Conservation (phyloP, 2,888 invertebrate genomes). For the Allophyes oxyacanthae region DNA sequence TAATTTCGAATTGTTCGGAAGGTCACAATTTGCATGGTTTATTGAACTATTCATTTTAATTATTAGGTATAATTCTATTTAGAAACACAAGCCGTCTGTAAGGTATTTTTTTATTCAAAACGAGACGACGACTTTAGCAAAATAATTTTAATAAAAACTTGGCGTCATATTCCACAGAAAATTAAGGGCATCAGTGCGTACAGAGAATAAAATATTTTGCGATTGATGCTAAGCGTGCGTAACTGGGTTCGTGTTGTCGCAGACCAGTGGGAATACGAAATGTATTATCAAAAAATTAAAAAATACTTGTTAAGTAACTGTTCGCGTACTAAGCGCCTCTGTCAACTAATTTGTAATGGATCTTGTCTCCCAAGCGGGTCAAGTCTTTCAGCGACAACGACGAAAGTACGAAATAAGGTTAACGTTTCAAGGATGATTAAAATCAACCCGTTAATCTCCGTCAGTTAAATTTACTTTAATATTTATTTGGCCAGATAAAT, state of each 20-base stretch:
- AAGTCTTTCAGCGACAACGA: conserved; percentile 3
- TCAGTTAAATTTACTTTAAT: conserved; percentile 2
- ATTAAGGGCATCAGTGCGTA: conserved; percentile 15
- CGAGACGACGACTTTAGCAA: not conserved
- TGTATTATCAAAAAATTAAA: conserved; percentile 9
- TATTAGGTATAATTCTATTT: conserved; percentile 12
- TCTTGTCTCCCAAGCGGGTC: not conserved
- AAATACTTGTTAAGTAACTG: not conserved
- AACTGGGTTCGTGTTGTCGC: conserved; percentile 24
- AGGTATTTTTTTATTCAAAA: no score
- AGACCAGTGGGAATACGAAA: conserved; percentile 16
- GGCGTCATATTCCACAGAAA: conserved; percentile 12
- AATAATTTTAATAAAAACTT: conserved; percentile 23
- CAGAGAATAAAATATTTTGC: conserved; percentile 9
- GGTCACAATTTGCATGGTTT: conserved; percentile 1
- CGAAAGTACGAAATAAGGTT: not conserved
- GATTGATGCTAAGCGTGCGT: conserved; percentile 19
- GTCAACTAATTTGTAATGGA: conserved; percentile 12
- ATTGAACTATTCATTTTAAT: conserved; percentile 13
- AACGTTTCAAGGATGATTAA: conserved; percentile 3
- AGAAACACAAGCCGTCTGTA: not conserved
- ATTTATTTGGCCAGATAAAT: not conserved
- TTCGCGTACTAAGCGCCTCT: not conserved
- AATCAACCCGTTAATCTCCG: conserved; percentile 1
- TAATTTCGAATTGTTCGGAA: conserved; percentile 10